Base-by-base conservation (phyloP, 2,113 vertebrate species). In the Tupaia chinensis region DNA sequence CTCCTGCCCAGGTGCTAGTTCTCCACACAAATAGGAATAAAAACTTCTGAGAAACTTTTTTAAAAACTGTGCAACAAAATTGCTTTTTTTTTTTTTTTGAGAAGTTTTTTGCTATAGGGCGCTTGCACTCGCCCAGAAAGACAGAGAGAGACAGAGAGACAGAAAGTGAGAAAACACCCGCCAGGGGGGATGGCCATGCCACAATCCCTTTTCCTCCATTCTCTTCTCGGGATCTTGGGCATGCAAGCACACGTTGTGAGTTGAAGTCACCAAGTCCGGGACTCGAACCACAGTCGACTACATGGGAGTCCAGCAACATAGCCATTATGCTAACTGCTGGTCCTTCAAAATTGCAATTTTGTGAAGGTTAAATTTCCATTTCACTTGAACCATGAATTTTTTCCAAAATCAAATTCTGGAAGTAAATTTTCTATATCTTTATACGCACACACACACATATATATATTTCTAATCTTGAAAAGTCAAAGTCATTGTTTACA, bases 401-500 rank as follows among this genome's bases (percentile, higher is more conserved):
- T 25, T 29, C 53, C 27, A 77, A 82, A 81, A 53, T 29, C 44
- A 93, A 81, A 68, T 78, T 94, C 92, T 20, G 76, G 95, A 84
- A 91, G 9, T 73, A 9, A 25, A 85, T 82, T 84, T 53, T 68
- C n/a, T 77, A 1, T 65, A 87, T 63, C 25, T 93, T 93, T 74
- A 63, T 76, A 73, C 1, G 72, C 44, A 44, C 44, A 44, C 44
- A 44, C 44, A 44, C 44, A 44, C 44, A 44, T 5, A 44, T 44
- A 44, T 44, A 44, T 92, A 95, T 83, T 58, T 32, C 65, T 97
- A 95, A 44, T 32, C 44, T 9, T 63, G 22, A 96, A 96, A 95
- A 97, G 93, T 94, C 96, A 96, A 93, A 98, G 95, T 96, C 95
- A 91, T 95, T 93, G 15, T 95, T 97, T 97, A 79, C 81, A 96